A percentile compares a stretch with the other conserved stretches of the same genome.
These are phyloP conservation scores for Agraylea sexmaculata DNA, from an alignment of 1,140 invertebrate species.

Conservation along the genomic window DNA sequence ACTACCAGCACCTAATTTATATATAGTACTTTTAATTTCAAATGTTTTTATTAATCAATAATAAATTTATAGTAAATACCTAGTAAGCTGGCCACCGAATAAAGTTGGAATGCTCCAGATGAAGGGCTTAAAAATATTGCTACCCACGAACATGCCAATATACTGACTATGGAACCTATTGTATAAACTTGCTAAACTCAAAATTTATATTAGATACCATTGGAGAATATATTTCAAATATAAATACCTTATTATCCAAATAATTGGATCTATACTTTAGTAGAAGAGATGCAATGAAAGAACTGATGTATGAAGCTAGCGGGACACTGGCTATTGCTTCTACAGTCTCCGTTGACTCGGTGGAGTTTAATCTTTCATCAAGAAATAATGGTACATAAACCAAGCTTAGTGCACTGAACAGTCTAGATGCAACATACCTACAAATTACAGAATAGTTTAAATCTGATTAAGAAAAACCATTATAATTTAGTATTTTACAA, in stretches of 20 bases:
- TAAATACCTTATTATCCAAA: slow-evolving; percentile 42
- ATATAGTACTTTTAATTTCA: slow-evolving; percentile 3
- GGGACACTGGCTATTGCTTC: slow-evolving; percentile 77
- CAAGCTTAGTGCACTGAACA: slow-evolving; percentile 74
- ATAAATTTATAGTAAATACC: slow-evolving; percentile 33
- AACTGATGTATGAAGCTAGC: slow-evolving; percentile 70
- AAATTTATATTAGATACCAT: slow-evolving; percentile 5
- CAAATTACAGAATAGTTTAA: slow-evolving; percentile 17
- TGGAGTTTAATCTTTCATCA: slow-evolving; percentile 54
- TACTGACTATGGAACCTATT: slow-evolving; percentile 48
- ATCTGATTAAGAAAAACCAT: slow-evolving; percentile 6
- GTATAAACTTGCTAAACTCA: slow-evolving; percentile 48
- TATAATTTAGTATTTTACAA: slow-evolving; percentile 32
- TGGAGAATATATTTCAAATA: neutral
- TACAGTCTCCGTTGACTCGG: slow-evolving; percentile 28
- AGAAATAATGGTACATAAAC: slow-evolving; percentile 81
- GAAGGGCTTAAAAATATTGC: slow-evolving; percentile 37
- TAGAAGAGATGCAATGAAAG: slow-evolving; percentile 67
- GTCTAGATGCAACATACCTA: slow-evolving; percentile 68
- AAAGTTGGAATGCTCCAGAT: slow-evolving; percentile 45
- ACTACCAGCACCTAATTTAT: slow-evolving; percentile 58
- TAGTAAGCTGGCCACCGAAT: slow-evolving; percentile 52
- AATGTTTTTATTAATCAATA: neutral
- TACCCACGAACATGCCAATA: slow-evolving; percentile 52
- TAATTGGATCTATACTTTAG: slow-evolving; percentile 53